A percentile compares a stretch with the other conserved stretches of the same genome.
These are phyloP conservation scores for Chironomus tentans DNA, from an alignment of 2,888 invertebrate species.

Conservation along the genomic window DNA sequence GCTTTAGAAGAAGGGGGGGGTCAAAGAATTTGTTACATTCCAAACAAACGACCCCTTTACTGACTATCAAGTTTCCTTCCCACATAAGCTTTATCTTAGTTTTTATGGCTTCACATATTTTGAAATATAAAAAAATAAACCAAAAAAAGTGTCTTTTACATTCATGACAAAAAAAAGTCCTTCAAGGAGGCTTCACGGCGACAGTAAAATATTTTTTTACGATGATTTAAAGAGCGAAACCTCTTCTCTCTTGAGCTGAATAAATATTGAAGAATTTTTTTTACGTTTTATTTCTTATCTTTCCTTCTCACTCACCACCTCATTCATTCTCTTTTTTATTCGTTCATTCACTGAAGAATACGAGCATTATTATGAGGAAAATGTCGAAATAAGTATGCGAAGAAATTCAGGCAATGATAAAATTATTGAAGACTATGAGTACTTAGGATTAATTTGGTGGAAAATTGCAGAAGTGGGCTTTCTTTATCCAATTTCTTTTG, in stretches of 20 bases:
- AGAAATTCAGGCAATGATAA: neutral
- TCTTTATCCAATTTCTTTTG: no score
- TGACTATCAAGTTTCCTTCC: no score
- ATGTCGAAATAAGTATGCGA: neutral
- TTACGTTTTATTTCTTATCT: neutral
- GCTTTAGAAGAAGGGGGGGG: no score
- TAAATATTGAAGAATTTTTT: neutral
- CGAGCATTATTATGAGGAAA: no score
- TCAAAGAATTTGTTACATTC: no score
- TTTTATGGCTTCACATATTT: neutral
- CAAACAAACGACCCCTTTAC: no score
- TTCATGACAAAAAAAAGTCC: neutral
- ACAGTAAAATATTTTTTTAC: slow-evolving; percentile 12
- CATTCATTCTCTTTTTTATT: no score
- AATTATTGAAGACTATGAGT: neutral
- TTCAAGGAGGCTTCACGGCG: neutral
- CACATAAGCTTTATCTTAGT: neutral
- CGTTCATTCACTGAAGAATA: no score
- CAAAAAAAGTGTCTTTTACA: neutral
- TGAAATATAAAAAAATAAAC: neutral
- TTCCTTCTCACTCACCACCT: neutral
- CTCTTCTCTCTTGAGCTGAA: neutral
- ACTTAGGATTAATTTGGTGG: neutral
- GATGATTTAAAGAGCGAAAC: slow-evolving; percentile 7
- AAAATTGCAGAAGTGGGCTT: neutral